Conservation (phyloP, 2,888 invertebrate genomes). For the Tethea ocularis region DNA sequence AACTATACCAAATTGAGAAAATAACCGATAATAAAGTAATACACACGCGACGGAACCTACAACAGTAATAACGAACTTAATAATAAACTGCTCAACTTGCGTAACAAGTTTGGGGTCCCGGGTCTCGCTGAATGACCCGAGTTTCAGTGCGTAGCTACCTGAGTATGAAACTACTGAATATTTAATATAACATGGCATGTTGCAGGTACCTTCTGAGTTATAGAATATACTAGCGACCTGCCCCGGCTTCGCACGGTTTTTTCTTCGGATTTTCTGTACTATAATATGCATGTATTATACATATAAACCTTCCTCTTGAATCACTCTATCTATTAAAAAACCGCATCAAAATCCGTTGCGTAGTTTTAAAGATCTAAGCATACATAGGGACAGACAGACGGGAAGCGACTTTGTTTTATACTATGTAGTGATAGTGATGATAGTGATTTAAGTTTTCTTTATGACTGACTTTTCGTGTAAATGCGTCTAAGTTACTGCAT, state of each 20-base stretch:
- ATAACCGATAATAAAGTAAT: conserved; percentile 4
- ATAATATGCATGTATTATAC: too few relatives aligned
- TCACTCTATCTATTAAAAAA: too few relatives aligned
- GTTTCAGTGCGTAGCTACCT: conserved; percentile 16
- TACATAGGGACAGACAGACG: too few relatives aligned
- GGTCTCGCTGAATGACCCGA: conserved; percentile 16
- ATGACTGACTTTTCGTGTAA: neutral
- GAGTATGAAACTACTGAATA: conserved; percentile 21
- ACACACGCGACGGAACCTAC: neutral
- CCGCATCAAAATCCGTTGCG: too few relatives aligned
- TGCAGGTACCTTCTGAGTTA: neutral
- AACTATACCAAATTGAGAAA: conserved; percentile 17
- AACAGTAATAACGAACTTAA: conserved; percentile 3
- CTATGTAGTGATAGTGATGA: too few relatives aligned
- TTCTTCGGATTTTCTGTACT: too few relatives aligned
- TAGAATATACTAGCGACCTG: too few relatives aligned
- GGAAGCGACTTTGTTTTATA: too few relatives aligned
- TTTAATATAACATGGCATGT: conserved; percentile 14
- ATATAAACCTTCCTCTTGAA: too few relatives aligned
- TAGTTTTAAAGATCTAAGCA: too few relatives aligned
- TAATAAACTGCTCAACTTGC: neutral
- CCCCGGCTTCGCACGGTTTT: too few relatives aligned
- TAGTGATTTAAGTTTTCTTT: neutral
- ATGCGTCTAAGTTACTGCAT: neutral
- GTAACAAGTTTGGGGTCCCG: conserved; percentile 20